A percentile compares a stretch with the other conserved stretches of the same genome.
These are phyloP conservation scores for Rhyacophila evoluta DNA, from an alignment of 2,888 invertebrate species.

Conservation along the genomic window DNA sequence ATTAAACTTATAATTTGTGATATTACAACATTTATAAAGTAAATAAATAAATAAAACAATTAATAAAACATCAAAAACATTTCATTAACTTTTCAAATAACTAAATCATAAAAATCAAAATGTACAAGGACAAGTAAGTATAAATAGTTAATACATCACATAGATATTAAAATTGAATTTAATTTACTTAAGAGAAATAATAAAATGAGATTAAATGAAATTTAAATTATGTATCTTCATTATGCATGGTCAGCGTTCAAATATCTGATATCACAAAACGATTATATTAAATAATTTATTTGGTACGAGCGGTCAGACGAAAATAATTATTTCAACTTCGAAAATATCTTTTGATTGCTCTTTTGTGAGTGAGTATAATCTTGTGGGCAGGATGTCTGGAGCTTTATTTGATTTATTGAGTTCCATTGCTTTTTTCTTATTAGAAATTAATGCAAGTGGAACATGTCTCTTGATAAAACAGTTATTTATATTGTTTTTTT, in stretches of 20 bases:
- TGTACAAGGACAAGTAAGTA: no score
- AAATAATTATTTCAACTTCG: background rate
- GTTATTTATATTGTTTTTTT: background rate
- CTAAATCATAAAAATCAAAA: no score
- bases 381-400: background rate
- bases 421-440: background rate
- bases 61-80: no score
- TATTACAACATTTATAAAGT: no score
- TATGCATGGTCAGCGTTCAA: background rate
- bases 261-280: background rate
- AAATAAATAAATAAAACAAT: no score
- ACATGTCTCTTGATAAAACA: background rate
- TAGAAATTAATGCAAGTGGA: background rate
- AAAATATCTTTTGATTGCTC: background rate
- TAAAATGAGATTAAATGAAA: no score
- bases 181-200: no score
- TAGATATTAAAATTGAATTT: no score
- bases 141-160: no score
- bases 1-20: no score
- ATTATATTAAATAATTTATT: background rate
- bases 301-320: background rate
- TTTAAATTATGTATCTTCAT: background rate
- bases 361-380: background rate
- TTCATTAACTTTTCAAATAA: no score
- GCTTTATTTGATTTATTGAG: background rate